Conservation (phyloP, 92 coral and sea anemone species). For the Micromussa lordhowensis region DNA sequence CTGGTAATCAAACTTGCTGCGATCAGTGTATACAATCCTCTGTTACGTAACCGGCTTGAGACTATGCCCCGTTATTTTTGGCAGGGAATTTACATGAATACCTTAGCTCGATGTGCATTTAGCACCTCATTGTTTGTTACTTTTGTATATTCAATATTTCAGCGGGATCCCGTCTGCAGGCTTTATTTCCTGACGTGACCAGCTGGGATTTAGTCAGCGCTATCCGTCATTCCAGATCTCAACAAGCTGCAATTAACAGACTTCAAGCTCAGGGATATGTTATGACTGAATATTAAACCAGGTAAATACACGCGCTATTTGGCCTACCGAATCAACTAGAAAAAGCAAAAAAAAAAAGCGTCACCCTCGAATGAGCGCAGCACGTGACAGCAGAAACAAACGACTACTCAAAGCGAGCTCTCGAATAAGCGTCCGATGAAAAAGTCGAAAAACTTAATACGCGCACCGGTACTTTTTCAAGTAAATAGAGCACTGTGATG, state of each 20-base stretch:
- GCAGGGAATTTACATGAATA: neutral
- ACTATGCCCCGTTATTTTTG: neutral
- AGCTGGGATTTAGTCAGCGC: slow-evolving; percentile 23
- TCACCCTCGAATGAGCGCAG: neutral
- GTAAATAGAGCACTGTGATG: neutral
- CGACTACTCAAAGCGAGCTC: too few species aligned
- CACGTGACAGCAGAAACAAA: too few species aligned
- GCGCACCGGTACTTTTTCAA: neutral
- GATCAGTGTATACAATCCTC: too few species aligned
- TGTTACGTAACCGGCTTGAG: too few species aligned
- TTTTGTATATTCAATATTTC: neutral
- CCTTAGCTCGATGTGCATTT: too few species aligned
- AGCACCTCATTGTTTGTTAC: neutral
- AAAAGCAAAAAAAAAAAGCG: too few species aligned
- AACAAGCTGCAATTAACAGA: slow-evolving; percentile 50
- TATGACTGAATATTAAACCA: neutral
- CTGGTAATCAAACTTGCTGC: too few species aligned
- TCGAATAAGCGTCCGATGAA: too few species aligned
- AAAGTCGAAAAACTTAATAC: too few species aligned
- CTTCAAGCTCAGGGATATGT: slow-evolving; percentile 40
- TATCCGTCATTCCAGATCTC: slow-evolving; percentile 43
- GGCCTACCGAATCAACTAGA: too few species aligned
- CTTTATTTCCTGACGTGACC: slow-evolving; percentile 44
- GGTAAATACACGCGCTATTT: neutral
- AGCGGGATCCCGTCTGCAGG: slow-evolving; percentile 18